Evolutionary conservation across 2,797 vertebrate genomes (phyloP).

Genomic region (Siniperca scherzeri): DNA sequence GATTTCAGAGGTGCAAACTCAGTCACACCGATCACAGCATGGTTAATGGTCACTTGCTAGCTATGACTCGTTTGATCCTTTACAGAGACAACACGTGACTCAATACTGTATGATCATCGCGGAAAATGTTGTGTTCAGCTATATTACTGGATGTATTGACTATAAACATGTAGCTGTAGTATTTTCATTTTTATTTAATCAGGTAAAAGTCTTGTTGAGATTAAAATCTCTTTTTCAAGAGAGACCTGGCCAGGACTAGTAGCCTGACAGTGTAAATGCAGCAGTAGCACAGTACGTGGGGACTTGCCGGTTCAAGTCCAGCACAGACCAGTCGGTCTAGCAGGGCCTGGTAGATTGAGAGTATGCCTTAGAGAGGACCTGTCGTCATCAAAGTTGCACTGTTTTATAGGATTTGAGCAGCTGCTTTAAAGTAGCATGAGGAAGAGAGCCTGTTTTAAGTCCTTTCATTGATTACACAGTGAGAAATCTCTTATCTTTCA

Average conservation of each 20-base stretch:
- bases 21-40: neutral
- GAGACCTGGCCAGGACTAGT: no score
- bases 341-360: no score
- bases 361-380: neutral
- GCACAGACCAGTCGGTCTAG: no score
- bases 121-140: neutral
- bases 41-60: neutral
- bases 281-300: no score
- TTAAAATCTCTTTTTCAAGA: no score
- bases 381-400: neutral
- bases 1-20: neutral
- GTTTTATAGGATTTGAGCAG: neutral
- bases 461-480: neutral
- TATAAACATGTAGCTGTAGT: neutral
- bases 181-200: neutral
- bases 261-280: no score
- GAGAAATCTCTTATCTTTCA: neutral
- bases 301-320: no score
- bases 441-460: neutral
- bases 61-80: constrained; percentile 7
- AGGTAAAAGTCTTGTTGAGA: neutral
- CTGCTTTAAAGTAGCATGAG: neutral
- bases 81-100: neutral
- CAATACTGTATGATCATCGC: neutral
- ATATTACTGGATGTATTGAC: neutral